Base-by-base conservation (phyloP, 2,888 invertebrate species). In the Agrotis puta region DNA sequence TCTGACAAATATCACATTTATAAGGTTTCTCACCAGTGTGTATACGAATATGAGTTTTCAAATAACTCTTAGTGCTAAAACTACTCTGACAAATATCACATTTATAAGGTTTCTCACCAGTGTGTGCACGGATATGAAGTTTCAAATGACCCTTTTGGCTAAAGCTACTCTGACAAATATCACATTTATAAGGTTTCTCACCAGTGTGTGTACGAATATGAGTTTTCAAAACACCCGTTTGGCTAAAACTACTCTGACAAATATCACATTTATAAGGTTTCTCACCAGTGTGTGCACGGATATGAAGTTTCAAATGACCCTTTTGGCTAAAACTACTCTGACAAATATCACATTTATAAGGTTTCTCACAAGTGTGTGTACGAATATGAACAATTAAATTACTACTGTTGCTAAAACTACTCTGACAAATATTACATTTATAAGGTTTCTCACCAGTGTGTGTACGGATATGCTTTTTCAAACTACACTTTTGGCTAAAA, bases 371-470 rank as follows among this genome's bases (percentile, higher is more conserved):
- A 24, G 59, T 69, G 59, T 80, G 77, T 20, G 6, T 63, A 63
- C 73, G 64, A 5, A 64, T 61, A 45, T 75, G 70, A 0, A 0
- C 1, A 0, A 2, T 11, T 1, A 76, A 62, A 62, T 0, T 0
- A 24, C 0, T n/a, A n/a, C 0, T 0, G 0, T n/a, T 5, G 0
- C 0, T 58, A 53, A 76, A 76, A 58, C 62, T 24, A 0, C 7
- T 65, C 2, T 50, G 22, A 62, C 70, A 74, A 11, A 69, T n/a
- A 51, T 79, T 57, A 62, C 81, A 82, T 53, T 67, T 48, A 68
- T 39, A 79, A 2, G 71, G 74, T 59, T 64, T 78, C 13, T 74
- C 74, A 9, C 70, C 66, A 18, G 76, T 74, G 69, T 81, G 79
- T 18, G 13, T 64, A 18, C 64, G 63, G 3, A 64, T 48, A 62